Conservation (phyloP, 92 coral and sea anemone species). For the Phenganax subtilis region DNA sequence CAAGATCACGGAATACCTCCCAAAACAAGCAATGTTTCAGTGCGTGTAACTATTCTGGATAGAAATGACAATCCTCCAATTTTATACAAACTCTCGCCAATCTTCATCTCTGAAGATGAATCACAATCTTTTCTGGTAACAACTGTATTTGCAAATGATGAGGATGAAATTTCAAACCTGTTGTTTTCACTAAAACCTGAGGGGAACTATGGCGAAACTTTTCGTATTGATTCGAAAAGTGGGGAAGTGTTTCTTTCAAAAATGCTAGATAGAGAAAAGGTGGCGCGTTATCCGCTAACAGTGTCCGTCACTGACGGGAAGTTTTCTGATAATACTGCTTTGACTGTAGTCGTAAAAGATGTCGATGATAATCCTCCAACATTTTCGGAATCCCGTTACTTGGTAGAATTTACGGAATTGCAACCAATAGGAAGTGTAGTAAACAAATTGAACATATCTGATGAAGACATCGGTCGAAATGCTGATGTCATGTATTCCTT, state of each 20-base stretch:
- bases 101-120: slow-evolving; percentile 66
- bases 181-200: slow-evolving; percentile 48
- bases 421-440: slow-evolving; percentile 57
- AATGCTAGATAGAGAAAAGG: slow-evolving; percentile 62
- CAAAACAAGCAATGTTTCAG: slow-evolving; percentile 59
- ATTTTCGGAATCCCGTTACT: slow-evolving; percentile 53
- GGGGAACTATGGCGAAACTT: slow-evolving; percentile 55
- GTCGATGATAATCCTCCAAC: slow-evolving; percentile 82
- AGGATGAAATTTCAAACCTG: slow-evolving; percentile 58
- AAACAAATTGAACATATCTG: slow-evolving; percentile 69
- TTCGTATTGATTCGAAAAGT: slow-evolving; percentile 49
- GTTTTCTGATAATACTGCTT: slow-evolving; percentile 49
- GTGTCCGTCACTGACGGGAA: slow-evolving; percentile 64
- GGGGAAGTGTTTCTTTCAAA: slow-evolving; percentile 62
- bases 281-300: slow-evolving; percentile 49
- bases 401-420: slow-evolving; percentile 50
- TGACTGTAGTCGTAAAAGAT: slow-evolving; percentile 61
- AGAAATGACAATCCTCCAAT: slow-evolving; percentile 77
- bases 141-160: slow-evolving; percentile 59
- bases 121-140: slow-evolving; percentile 53
- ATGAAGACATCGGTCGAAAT: slow-evolving; percentile 75
- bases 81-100: slow-evolving; percentile 53
- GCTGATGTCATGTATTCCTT: slow-evolving; percentile 65
- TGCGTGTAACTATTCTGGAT: slow-evolving; percentile 65
- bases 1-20: slow-evolving; percentile 63